Evolutionary conservation across 2,797 vertebrate species (phyloP).

Genomic region (Rhabdomys pumilio): DNA sequence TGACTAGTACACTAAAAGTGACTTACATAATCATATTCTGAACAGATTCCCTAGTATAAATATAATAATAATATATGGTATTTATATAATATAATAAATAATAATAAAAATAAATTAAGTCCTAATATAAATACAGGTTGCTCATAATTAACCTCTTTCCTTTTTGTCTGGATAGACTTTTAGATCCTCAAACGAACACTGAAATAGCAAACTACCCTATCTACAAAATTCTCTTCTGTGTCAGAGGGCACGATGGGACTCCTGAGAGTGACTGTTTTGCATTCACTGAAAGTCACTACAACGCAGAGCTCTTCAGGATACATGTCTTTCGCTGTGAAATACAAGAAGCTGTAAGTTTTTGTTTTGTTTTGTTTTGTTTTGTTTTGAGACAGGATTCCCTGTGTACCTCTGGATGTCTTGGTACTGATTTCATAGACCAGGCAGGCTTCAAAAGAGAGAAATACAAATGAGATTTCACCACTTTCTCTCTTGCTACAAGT

Average conservation of each 20-base stretch:
- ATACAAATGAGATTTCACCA: conserved; percentile 36
- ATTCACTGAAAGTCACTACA: conserved; percentile 99
- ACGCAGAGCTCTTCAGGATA: conserved; percentile 99
- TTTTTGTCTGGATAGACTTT: conserved; percentile 90
- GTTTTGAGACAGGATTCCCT: not conserved
- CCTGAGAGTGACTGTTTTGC: conserved; percentile 99
- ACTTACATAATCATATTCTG: conserved; percentile 7
- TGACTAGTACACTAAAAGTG: not conserved
- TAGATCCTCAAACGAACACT: conserved; percentile 96
- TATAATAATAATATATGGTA: not conserved
- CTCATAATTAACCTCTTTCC: conserved; percentile 11
- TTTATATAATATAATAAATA: not conserved
- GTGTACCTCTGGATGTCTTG: not conserved
- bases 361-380: not conserved
- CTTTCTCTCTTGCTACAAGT: not conserved
- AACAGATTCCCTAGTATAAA: conserved; percentile 14
- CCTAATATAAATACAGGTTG: conserved; percentile 20
- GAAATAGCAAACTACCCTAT: conserved; percentile 99
- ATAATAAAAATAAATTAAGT: conserved; percentile 7
- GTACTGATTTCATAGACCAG: not conserved
- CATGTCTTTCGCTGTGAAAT: conserved; percentile 99
- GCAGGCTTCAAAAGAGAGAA: not conserved
- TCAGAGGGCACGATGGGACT: conserved; percentile 97
- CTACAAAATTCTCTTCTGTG: conserved; percentile 99
- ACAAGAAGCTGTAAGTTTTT: conserved; percentile 97